phyloP scores from a whole-genome alignment of 2,113 vertebrate species.

The Dasypus novemcinctus region DNA sequence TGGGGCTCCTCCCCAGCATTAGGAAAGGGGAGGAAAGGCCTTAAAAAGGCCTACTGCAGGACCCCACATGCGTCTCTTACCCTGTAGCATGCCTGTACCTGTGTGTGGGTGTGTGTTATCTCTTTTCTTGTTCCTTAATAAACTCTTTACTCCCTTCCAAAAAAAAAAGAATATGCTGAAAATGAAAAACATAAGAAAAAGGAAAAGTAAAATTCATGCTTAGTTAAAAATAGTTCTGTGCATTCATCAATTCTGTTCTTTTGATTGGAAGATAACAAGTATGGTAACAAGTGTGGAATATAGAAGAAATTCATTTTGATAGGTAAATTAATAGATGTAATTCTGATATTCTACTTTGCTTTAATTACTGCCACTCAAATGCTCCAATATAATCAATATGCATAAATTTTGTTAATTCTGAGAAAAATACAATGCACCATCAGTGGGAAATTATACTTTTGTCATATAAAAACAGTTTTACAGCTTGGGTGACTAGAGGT shows the following conservation, averaged over 20 bases:
- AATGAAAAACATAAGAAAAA: slow-evolving; percentile 11
- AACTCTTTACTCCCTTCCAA: too few species aligned
- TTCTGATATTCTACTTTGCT: background rate
- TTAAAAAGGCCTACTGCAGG: too few species aligned
- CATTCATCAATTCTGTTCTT: background rate
- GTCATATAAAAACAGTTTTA: background rate
- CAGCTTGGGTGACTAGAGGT: background rate
- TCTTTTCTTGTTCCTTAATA: too few species aligned
- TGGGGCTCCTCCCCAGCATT: too few species aligned
- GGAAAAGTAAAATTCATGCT: background rate
- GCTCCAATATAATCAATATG: background rate
- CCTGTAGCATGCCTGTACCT: too few species aligned
- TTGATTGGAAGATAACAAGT: background rate
- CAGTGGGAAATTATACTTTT: background rate
- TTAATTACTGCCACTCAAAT: background rate
- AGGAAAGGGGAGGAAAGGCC: too few species aligned
- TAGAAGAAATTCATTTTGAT: background rate
- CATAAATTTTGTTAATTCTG: slow-evolving; percentile 7
- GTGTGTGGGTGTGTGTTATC: too few species aligned
- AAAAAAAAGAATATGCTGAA: background rate
- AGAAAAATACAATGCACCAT: background rate
- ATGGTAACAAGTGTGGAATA: background rate
- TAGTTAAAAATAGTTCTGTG: background rate
- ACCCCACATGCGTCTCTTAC: too few species aligned
- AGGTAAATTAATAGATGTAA: background rate